Base-by-base conservation (phyloP, 2,888 invertebrate genomes). In the Apomyelois bistriatella region DNA sequence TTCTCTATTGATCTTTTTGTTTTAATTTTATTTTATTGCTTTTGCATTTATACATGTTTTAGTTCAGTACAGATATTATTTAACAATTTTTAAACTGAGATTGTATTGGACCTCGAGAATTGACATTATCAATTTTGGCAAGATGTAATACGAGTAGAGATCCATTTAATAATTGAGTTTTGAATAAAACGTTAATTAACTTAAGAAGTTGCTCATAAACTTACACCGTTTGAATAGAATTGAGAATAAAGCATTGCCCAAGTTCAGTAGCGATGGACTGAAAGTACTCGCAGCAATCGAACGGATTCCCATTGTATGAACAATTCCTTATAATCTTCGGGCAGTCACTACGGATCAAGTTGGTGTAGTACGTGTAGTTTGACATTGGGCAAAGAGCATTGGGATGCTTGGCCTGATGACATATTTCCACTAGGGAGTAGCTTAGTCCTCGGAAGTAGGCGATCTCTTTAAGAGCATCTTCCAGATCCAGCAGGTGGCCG, bases 391-490 rank as follows among this genome's bases (percentile, higher is more conserved):
- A 94, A n/a, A 92, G 73, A 0, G 84, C 77, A 43, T 92, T 90
- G 0, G 87, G 79, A 3, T 90, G 75, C 5, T 71, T 66, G 1
- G 83, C 75, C 0, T 82, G 79, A 10, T 91, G 91, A 65, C 94
- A 94, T 16, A 92, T 86, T 59, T 93, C 92, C 0, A 94, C 76
- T 0, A 94, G 93, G 59, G 92, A 93, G 71, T 93, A 94, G n/a
- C 92, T 91, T 2, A 92, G 80, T 0, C 94, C 95, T 3, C 93
- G 92, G 68, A 93, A 95, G 73, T 92, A 95, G 0, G 92, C 93
- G 37, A 95, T 90, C 70, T 95, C 95, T 66, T 91, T 92, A 0
- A 95, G 80, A 0, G 93, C 92, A 66, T 94, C 95, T 68, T 95
- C 95, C 22, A 95, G 74, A 56, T 94, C 94, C 53, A 93, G 90